Percentiles rank a stretch among this genome's conserved stretches.
Conservation (phyloP, 2,888 invertebrate species). For the Papilio protenor region DNA sequence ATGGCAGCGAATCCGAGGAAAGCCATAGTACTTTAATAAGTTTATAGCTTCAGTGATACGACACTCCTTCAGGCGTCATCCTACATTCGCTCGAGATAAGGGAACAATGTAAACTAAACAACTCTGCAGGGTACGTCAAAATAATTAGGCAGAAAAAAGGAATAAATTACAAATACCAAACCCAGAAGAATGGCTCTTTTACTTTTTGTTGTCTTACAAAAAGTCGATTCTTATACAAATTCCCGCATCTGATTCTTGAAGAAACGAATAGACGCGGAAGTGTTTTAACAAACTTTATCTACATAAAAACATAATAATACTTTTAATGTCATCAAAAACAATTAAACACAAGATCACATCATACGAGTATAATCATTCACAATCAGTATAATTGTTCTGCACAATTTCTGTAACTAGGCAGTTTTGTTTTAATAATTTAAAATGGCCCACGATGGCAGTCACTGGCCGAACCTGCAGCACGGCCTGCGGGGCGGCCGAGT, state of each 20-base stretch:
- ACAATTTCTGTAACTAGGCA: not conserved
- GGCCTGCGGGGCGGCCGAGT: not conserved
- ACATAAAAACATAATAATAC: not conserved
- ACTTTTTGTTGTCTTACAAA: not conserved
- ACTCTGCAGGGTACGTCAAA: too few species aligned
- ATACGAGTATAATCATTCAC: not conserved
- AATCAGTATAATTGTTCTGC: not conserved
- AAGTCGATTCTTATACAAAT: not conserved
- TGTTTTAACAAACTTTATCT: not conserved
- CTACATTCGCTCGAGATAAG: too few species aligned
- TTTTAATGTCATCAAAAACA: not conserved
- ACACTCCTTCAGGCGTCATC: too few species aligned
- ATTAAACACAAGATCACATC: not conserved
- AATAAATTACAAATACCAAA: not conserved
- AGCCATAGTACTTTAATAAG: too few species aligned
- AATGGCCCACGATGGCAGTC: not conserved
- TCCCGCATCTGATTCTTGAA: too few species aligned
- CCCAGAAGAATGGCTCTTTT: not conserved
- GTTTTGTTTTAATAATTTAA: not conserved
- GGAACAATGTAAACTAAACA: too few species aligned
- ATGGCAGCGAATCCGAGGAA: too few species aligned
- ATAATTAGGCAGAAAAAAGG: too few species aligned
- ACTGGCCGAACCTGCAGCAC: not conserved
- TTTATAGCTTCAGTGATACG: too few species aligned
- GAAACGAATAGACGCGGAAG: constrained; percentile 1